phyloP scores from a whole-genome alignment of 2,797 vertebrate species.

The Diglossa cyanea region DNA sequence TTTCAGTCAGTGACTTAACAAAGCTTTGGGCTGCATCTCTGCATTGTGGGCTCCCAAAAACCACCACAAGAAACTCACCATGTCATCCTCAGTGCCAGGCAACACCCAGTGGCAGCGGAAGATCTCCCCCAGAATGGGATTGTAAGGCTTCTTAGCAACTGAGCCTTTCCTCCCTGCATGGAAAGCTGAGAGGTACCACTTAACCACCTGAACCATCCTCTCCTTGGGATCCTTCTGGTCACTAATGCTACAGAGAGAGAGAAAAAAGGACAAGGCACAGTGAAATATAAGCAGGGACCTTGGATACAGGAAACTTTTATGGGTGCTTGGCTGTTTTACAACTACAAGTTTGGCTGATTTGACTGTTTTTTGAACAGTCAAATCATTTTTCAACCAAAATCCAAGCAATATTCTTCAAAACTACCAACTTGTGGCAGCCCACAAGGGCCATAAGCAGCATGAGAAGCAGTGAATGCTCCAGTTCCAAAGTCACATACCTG shows the following conservation, averaged over 20 bases:
- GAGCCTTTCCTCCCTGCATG: constrained; percentile 97
- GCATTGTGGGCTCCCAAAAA: not conserved
- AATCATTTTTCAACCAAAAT: not conserved
- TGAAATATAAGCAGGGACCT: not conserved
- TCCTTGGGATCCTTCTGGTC: constrained; percentile 91
- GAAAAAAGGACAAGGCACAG: not conserved
- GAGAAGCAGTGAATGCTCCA: not conserved
- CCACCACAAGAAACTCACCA: constrained; percentile 61
- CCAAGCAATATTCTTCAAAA: not conserved
- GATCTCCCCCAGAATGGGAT: constrained; percentile 96
- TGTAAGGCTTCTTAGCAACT: constrained; percentile 98
- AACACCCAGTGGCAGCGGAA: constrained; percentile 97
- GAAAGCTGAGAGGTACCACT: constrained; percentile 98
- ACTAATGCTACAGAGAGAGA: constrained; percentile 83
- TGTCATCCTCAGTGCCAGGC: constrained; percentile 83
- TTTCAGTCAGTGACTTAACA: not conserved
- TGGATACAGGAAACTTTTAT: not conserved
- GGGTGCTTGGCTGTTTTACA: not conserved
- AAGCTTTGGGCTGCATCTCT: not conserved
- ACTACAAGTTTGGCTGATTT: not conserved
- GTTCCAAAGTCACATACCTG: constrained; percentile 79
- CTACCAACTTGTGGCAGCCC: not conserved
- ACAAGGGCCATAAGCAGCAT: not conserved
- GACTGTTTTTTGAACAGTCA: not conserved
- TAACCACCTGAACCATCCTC: constrained; percentile 95